A percentile compares a stretch with the other conserved stretches of the same genome.
Conservation (phyloP, 2,113 vertebrate genomes). For the Rallus limicola region DNA sequence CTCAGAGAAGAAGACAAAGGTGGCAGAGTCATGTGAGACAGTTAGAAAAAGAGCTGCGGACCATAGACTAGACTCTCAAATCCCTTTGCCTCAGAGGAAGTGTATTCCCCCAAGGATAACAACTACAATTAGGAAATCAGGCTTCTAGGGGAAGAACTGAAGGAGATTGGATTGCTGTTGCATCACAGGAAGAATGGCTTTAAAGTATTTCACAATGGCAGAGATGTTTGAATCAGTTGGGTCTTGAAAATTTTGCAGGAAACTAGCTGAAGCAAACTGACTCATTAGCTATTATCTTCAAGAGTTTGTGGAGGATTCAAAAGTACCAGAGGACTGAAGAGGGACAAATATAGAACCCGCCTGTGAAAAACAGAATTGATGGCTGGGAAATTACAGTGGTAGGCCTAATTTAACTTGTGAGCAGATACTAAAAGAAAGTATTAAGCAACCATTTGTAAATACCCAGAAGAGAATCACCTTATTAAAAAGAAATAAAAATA, state of each 20-base stretch:
- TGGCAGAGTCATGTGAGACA: conserved; percentile 90
- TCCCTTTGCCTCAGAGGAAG: conserved; percentile 95
- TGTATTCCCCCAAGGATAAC: conserved; percentile 56
- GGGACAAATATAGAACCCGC: conserved; percentile 41
- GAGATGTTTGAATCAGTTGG: background rate
- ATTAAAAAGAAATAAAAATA: background rate
- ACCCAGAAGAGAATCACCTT: background rate
- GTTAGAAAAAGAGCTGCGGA: conserved; percentile 91
- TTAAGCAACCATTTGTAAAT: background rate
- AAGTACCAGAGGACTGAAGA: conserved; percentile 14
- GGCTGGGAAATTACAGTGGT: background rate
- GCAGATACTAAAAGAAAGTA: background rate
- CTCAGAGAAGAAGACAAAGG: conserved; percentile 95
- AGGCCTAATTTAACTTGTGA: background rate
- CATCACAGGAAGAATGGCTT: background rate
- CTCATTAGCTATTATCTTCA: conserved; percentile 48
- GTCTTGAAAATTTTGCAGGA: conserved; percentile 15
- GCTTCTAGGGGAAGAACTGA: too few relatives aligned
- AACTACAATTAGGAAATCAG: too few relatives aligned
- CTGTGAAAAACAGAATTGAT: background rate
- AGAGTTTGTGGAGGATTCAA: conserved; percentile 32
- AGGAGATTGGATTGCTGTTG: background rate
- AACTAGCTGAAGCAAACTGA: conserved; percentile 28
- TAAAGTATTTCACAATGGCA: background rate
- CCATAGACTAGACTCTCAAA: conserved; percentile 97